A percentile compares a stretch with the other conserved stretches of the same genome.
Evolutionary conservation across 2,113 vertebrate species (phyloP).

Genomic region (Eptatretus burgeri): DNA sequence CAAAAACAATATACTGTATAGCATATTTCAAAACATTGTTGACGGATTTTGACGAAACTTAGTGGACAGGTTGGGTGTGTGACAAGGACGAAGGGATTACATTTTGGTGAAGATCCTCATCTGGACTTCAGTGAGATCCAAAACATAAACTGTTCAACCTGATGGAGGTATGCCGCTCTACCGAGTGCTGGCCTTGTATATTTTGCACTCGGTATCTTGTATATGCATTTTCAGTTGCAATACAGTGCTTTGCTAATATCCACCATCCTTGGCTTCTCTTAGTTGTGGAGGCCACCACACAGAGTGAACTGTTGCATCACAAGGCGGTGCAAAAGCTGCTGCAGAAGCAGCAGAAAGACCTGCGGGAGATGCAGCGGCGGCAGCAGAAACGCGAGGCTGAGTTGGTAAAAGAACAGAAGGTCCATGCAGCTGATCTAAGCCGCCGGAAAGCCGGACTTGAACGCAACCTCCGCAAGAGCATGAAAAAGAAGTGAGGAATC

Average conservation of each 20-base stretch:
- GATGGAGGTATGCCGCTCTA: too few relatives aligned
- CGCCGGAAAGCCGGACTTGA: conserved; percentile 23
- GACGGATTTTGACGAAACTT: too few relatives aligned
- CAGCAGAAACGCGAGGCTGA: conserved; percentile 31
- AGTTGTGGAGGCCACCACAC: conserved; percentile 21
- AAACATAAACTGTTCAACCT: too few relatives aligned
- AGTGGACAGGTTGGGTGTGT: too few relatives aligned
- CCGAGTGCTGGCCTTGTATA: too few relatives aligned
- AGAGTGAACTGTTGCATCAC: conserved; percentile 30
- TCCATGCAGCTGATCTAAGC: conserved; percentile 17
- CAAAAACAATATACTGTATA: too few relatives aligned
- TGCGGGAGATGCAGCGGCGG: conserved; percentile 37
- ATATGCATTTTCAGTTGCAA: too few relatives aligned
- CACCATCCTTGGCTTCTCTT: background rate
- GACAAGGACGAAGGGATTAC: too few relatives aligned
- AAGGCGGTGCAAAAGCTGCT: conserved; percentile 28
- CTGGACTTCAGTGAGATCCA: too few relatives aligned
- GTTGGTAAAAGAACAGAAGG: conserved; percentile 28
- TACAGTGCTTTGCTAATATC: background rate
- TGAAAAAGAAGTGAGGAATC: conserved; percentile 21
- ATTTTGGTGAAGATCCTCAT: too few relatives aligned
- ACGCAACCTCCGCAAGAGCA: conserved; percentile 18
- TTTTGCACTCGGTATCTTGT: too few relatives aligned
- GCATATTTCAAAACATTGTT: too few relatives aligned
- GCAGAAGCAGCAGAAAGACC: conserved; percentile 35